Evolutionary conservation across 2,888 invertebrate species (phyloP), one percentile per base, ranked within the genome.

Genomic region (Geophilus truncorum): DNA sequence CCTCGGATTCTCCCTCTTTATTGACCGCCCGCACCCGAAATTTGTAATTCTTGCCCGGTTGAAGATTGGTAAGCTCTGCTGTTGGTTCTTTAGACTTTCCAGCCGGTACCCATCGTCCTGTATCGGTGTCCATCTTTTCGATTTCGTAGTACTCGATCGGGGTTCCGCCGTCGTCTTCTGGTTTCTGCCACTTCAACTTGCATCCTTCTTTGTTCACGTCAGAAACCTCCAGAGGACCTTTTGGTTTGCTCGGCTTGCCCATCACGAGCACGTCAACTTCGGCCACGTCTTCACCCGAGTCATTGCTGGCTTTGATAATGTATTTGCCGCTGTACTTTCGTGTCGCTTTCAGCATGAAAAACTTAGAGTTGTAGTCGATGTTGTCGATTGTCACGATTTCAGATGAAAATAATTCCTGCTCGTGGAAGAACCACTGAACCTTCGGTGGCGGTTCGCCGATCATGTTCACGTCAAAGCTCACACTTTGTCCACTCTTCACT

Each of bases 1-100:
- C 97, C 85, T 98, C 98, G 0, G 97, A 97, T 87, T 96, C 96
- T 23, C 99, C 99, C 87, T 98, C 96, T 25, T 94, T 91, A 86
- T 98, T 98, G 40, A 97, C 93, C 18, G 99, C 99, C 86, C 96
- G 96, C 0, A 99, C 98, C 81, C 99, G 91, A 92, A 99, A 99
- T 89, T 95, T 91, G 88, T 99, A 99, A 86, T 97, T 95, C 87
- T 98, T 97, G 84, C 98, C 98, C 89, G 98, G 98, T 83, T 95
- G 95, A 25, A 99, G 90, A 0, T 98, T 98, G 0, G 92, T 93
- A 0, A 96, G 90, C 85, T 94, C 95, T 81, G 93, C 93, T 85
- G 95, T 94, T 9, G 0, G 93, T 91, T 85, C 92, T 92, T 78
- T 93, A 32, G 92, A 91, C 30, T 93, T 93, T 81, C 93, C 93